Conservation (phyloP, 2,888 invertebrate species). For the Pyrrhosoma nymphula region DNA sequence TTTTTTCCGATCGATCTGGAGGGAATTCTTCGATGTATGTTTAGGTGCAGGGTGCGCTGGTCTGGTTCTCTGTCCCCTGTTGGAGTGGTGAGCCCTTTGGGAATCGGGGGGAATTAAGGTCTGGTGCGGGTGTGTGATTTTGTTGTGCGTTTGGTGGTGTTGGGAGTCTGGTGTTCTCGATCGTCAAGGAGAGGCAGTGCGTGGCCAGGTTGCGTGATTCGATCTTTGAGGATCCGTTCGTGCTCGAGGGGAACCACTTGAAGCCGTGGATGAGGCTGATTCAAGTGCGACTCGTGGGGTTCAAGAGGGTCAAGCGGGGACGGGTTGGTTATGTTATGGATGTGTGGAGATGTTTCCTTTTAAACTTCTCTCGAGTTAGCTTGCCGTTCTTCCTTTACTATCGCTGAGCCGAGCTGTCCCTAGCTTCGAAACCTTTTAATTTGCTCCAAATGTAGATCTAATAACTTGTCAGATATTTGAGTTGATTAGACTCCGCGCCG, state of each 20-base stretch:
- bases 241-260: slow-evolving; percentile 13
- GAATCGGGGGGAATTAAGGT: background rate
- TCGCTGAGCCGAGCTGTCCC: background rate
- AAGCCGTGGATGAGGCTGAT: background rate
- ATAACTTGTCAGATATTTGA: too few species aligned
- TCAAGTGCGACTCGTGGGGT: slow-evolving; percentile 14
- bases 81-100: background rate
- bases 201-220: background rate
- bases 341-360: background rate
- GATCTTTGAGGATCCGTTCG: background rate
- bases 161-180: background rate
- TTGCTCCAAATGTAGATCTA: too few species aligned
- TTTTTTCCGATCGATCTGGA: background rate
- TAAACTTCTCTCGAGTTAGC: background rate
- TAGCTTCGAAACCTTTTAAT: background rate
- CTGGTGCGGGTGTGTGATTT: background rate
- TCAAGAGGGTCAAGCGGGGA: slow-evolving; percentile 14
- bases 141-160: background rate
- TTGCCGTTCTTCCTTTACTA: too few species aligned
- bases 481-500: too few species aligned
- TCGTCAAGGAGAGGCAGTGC: background rate
- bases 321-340: slow-evolving; percentile 7
- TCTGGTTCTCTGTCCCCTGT: background rate
- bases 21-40: background rate
- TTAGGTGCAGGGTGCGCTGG: background rate